Base-by-base conservation (phyloP, 2,113 vertebrate species). In the Trachemys scripta region DNA sequence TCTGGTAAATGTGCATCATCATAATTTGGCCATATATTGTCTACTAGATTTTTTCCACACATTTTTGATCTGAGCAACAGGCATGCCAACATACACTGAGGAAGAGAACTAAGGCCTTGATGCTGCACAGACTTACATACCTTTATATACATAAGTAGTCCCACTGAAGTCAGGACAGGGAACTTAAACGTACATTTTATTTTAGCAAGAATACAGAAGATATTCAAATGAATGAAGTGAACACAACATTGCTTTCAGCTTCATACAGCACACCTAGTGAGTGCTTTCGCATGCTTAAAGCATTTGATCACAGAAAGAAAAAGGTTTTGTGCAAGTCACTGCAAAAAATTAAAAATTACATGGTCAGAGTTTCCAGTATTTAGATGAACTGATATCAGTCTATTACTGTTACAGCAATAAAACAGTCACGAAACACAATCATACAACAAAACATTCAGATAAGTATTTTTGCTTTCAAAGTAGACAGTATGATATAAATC, bases 261-360 rank as follows among this genome's bases (percentile, higher is more conserved):
- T 50, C 80, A 5, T 24, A 12, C 82, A 84, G 50, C n/a, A 38
- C 0, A 1, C 75, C 29, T 78, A 62, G 65, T 29, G 7, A 81
- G 75, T 11, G 47, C 42, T 92, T 93, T 93, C 78, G 85, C n/a
- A 92, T 29, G n/a, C n/a, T 38, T 78, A 42, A 3, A 85, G 75
- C 25, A 50, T 5, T 65, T 65, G 88, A 76, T 92, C 85, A 27
- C 10, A 45, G 11, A 91, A 85, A 75, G 90, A 87, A 89, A 42
- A 80, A 79, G 27, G 20, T 87, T 42, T 6, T 90, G 25, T 83
- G 88, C 38, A 50, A 62, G 83, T 59, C 42, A 69, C 3, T 1
- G n/a, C 27, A 3, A 27, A 85, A 65, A 82, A 82, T 29, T 87
- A 65, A 84, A 85, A 5, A 1, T 16, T 20, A 9, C 51, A 49